Percentiles rank a stretch among this genome's conserved stretches.
These are phyloP conservation scores for Psittacula cyanocephala DNA, from an alignment of 2,113 vertebrate genomes.

Conservation along the genomic window DNA sequence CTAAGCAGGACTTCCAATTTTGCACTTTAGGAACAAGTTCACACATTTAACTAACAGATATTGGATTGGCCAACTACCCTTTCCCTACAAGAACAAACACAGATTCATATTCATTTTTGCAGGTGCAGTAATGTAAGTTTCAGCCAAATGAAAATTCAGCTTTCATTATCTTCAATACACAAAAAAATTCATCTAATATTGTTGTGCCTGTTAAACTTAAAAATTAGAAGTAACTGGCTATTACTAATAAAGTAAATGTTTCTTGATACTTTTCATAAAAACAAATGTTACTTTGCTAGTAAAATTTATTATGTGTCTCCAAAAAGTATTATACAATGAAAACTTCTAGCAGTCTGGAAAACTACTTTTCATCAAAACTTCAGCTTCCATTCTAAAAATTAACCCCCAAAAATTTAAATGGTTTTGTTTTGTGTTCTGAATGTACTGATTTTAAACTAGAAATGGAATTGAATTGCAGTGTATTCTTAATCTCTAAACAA, in stretches of 20 bases:
- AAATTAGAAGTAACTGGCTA: background rate
- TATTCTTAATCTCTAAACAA: background rate
- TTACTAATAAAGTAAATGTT: background rate
- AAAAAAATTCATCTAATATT: background rate
- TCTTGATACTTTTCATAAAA: background rate
- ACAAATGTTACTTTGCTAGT: background rate
- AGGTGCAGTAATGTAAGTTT: background rate
- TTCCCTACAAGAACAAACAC: background rate
- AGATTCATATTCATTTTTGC: background rate
- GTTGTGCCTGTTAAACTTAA: background rate
- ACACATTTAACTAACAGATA: background rate
- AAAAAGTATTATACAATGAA: background rate
- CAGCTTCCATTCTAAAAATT: background rate
- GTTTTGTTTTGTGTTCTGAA: background rate
- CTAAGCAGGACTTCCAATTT: background rate
- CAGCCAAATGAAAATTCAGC: background rate
- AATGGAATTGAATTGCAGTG: background rate
- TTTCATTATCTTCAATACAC: background rate
- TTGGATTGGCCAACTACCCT: background rate
- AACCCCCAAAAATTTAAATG: background rate
- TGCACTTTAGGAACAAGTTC: background rate
- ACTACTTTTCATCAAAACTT: background rate
- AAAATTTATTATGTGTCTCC: background rate
- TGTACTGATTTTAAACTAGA: background rate
- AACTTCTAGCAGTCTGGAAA: background rate